Base-by-base conservation (phyloP, 1,140 invertebrate species). In the Meteorus sp. region DNA sequence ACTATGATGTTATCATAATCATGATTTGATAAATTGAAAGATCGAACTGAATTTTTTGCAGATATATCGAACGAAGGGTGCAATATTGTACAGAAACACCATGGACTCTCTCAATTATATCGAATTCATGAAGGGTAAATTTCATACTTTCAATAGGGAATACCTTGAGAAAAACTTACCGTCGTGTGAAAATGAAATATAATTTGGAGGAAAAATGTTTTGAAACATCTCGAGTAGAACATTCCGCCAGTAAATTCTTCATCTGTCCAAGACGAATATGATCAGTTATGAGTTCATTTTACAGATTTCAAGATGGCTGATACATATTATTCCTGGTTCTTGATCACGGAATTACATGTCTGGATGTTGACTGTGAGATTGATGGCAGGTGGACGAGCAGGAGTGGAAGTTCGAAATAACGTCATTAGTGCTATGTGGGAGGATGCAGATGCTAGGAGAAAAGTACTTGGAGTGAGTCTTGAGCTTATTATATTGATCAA, bases 251-350 rank as follows among this genome's bases (percentile, higher is more conserved):
- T n/a, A n/a, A n/a, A n/a, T n/a, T n/a, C n/a, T n/a, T n/a, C n/a
- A n/a, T n/a, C n/a, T n/a, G n/a, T n/a, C n/a, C n/a, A n/a, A n/a
- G n/a, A n/a, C n/a, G n/a, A n/a, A n/a, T n/a, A n/a, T n/a, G n/a
- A n/a, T n/a, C n/a, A n/a, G n/a, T n/a, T n/a, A n/a, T n/a, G n/a
- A n/a, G n/a, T n/a, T n/a, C n/a, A n/a, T 77, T 85, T 88, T 79
- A 66, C 80, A 81, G 84, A 85, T 69, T 86, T 89, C 54, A 77
- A 88, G 39, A 74, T 94, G 70, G 81, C 85, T 17, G 91, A 94
- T 64, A 91, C 90, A 27, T 92, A 92, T 72, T 84, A 84, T 63
- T 92, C 91, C 1, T 94, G 91, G 91, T 94, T 92, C 74, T 70
- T 87, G 1, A 77, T 94, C 2, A 92, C 89, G 1, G 91, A 94